Percentiles rank a stretch among this genome's conserved stretches.
phyloP scores from a whole-genome alignment of 2,113 vertebrate genomes.

The Rhea americana region DNA sequence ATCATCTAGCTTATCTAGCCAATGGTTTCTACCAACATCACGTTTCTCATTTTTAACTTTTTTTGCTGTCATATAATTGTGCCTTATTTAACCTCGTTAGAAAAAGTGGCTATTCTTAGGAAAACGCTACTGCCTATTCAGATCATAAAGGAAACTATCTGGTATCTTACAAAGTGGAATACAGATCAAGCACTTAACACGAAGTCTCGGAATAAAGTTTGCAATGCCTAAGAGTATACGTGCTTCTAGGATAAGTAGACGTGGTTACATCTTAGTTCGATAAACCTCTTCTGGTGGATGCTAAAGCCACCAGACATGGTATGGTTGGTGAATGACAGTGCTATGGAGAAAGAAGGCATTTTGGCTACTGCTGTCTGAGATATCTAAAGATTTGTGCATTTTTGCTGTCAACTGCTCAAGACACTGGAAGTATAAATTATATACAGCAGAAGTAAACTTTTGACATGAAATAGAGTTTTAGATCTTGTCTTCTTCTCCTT shows the following conservation, averaged over 20 bases:
- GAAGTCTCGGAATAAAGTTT: not conserved
- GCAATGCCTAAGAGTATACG: not conserved
- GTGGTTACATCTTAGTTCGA: not conserved
- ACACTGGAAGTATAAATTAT: not conserved
- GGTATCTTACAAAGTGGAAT: not conserved
- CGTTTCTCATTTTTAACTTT: not conserved
- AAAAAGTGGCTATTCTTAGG: not conserved
- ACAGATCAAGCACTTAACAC: not conserved
- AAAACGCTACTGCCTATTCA: not conserved
- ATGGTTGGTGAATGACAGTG: not conserved
- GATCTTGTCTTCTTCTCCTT: not conserved
- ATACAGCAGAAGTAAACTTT: not conserved
- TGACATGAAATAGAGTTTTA: not conserved
- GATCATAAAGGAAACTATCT: not conserved
- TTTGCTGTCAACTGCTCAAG: slow-evolving; percentile 6
- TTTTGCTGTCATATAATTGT: not conserved
- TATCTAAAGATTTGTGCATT: not conserved
- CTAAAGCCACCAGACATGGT: not conserved
- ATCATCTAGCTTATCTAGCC: not conserved
- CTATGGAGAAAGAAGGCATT: not conserved
- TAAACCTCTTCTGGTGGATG: not conserved
- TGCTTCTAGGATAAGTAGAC: not conserved
- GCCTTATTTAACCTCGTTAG: not conserved
- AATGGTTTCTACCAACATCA: not conserved
- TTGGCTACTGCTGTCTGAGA: not conserved